Conservation (phyloP, 2,888 invertebrate genomes). For the Limnephilus marmoratus region DNA sequence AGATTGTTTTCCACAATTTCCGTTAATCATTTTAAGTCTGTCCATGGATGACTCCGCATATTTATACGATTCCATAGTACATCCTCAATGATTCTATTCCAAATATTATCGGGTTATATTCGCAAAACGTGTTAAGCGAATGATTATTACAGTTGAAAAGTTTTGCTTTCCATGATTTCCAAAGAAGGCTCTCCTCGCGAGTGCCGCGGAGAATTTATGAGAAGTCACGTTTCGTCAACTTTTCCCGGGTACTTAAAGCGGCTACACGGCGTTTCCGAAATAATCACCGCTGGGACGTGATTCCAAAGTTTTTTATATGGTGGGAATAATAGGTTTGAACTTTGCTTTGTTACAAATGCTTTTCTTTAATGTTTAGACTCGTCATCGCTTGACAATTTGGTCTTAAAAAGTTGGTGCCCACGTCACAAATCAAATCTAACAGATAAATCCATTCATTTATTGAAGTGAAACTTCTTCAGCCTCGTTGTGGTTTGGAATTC, state of each 20-base stretch:
- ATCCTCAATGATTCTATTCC: not conserved
- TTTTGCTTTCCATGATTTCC: slow-evolving; percentile 16
- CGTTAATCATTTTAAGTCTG: not conserved
- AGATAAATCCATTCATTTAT: no score
- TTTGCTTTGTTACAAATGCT: not conserved
- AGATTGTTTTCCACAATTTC: no score
- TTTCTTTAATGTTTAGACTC: not conserved
- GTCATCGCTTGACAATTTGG: no score
- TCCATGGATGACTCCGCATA: not conserved
- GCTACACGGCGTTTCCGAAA: slow-evolving; percentile 13
- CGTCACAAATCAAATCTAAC: no score
- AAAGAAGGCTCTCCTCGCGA: not conserved
- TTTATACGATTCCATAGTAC: not conserved
- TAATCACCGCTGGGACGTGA: not conserved
- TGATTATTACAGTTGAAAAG: slow-evolving; percentile 43
- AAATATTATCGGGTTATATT: slow-evolving; percentile 11
- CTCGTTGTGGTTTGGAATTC: no score
- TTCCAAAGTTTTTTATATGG: not conserved
- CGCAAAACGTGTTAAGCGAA: slow-evolving; percentile 32
- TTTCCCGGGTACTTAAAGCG: not conserved
- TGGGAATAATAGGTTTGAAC: not conserved
- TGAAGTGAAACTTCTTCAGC: no score
- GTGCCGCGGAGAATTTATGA: slow-evolving; percentile 20
- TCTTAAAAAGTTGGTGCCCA: no score
- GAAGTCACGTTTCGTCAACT: slow-evolving; percentile 44